Evolutionary conservation across 1,140 invertebrate genomes (phyloP).

Genomic region (Drosophila ercepeae): DNA sequence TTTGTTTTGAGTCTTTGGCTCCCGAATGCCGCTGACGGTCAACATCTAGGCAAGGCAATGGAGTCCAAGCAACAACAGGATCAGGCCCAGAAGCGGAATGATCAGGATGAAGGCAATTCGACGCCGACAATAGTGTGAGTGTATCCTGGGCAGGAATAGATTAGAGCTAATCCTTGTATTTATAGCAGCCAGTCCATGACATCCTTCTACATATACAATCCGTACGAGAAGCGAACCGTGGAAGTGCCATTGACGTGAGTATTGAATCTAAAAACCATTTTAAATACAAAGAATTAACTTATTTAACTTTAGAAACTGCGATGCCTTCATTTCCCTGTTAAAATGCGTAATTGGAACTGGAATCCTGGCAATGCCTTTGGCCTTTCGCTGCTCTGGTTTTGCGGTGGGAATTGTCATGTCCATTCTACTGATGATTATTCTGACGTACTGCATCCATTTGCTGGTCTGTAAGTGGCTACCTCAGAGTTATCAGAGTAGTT

Average conservation of each 20-base stretch:
- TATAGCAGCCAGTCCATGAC: constrained; percentile 35
- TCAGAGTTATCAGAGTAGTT: not conserved
- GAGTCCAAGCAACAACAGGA: constrained; percentile 13
- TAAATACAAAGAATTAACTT: not conserved
- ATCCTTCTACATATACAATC: constrained; percentile 59
- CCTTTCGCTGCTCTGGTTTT: constrained; percentile 52
- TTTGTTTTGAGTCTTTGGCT: not conserved
- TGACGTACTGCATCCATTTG: constrained; percentile 71
- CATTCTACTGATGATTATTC: constrained; percentile 52
- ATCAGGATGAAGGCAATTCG: not conserved
- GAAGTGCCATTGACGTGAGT: constrained; percentile 60
- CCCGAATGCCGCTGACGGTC: constrained; percentile 1
- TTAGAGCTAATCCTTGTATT: not conserved
- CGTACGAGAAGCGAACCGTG: constrained; percentile 62
- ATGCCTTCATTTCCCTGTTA: constrained; percentile 59
- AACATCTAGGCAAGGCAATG: constrained; percentile 9
- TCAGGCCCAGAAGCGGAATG: not conserved
- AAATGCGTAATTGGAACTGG: constrained; percentile 68
- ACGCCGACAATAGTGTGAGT: constrained; percentile 36
- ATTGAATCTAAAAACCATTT: not conserved
- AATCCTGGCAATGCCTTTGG: constrained; percentile 62
- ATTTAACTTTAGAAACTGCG: constrained; percentile 41
- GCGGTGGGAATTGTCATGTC: constrained; percentile 34
- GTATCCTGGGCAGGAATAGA: not conserved
- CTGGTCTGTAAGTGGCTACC: constrained; percentile 59